Conservation (phyloP, 1,140 invertebrate genomes). For the Tetramorium parvispinum region DNA sequence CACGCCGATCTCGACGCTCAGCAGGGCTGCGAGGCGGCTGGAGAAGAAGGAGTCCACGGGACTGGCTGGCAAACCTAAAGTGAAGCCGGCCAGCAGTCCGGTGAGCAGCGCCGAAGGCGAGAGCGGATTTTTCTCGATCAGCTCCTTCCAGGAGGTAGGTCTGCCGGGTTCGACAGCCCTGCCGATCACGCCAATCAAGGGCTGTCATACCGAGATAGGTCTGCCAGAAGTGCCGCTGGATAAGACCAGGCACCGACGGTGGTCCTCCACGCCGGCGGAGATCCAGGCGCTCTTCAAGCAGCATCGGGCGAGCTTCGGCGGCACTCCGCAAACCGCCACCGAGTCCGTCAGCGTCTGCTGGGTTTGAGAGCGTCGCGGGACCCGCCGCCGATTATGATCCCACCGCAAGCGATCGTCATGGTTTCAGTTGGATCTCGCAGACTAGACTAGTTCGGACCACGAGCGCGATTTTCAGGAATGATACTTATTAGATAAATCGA, state of each 20-base stretch:
- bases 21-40: slow-evolving; percentile 49
- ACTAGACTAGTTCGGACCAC: not conserved
- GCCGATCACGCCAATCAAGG: slow-evolving; percentile 75
- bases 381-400: not conserved
- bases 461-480: slow-evolving; percentile 33
- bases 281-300: slow-evolving; percentile 80
- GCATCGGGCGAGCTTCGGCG: slow-evolving; percentile 78
- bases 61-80: slow-evolving; percentile 79
- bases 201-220: slow-evolving; percentile 83
- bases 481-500: slow-evolving; percentile 4
- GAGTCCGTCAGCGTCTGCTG: slow-evolving; percentile 83
- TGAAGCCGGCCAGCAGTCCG: slow-evolving; percentile 84
- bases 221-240: slow-evolving; percentile 81
- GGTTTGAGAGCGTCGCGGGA: slow-evolving; percentile 77
- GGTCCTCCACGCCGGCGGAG: slow-evolving; percentile 84
- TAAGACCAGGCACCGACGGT: slow-evolving; percentile 81
- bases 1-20: slow-evolving; percentile 64
- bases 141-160: slow-evolving; percentile 92
- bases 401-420: slow-evolving; percentile 37
- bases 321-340: slow-evolving; percentile 71
- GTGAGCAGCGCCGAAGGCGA: slow-evolving; percentile 90
- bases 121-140: slow-evolving; percentile 93
- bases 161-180: slow-evolving; percentile 85
- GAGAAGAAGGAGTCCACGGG: slow-evolving; percentile 52
- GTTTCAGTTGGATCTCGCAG: not conserved